Evolutionary conservation across 92 coral and sea anemone genomes (phyloP), one percentile per base, ranked within the genome.

Genomic region (Micromussa lordhowensis): DNA sequence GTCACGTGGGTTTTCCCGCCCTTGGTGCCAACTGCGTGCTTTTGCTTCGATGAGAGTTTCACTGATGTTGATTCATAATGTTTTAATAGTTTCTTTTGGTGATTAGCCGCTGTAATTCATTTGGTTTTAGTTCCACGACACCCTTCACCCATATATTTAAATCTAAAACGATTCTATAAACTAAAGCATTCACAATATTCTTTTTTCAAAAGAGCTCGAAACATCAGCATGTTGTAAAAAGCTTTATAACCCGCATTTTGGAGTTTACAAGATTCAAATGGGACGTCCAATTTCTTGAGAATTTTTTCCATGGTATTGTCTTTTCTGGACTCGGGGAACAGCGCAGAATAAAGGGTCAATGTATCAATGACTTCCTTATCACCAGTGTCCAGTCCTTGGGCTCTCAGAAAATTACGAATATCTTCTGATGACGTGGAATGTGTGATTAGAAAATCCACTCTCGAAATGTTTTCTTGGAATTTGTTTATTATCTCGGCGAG

Each of bases 231-330:
- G 9, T 77, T 48, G 77, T 24, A 86, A 64, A 63, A 36, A 18
- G 68, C 83, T 68, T 24, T 61, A 72, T 68, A 77, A 0, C 83
- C 75, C 14, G 83, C 83, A 51, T 86, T 77, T 78, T 36, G 61
- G 22, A 86, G 89, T 49, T 32, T 51, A 53, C 21, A 19, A 48
- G 19, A 40, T 30, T 86, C 89, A 59, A 63, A 86, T 57, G 77
- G 83, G 48, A 86, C 49, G 17, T 49, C 89, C 66, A 86, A 35
- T 22, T 77, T 49, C 29, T 40, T 77, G 48, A 86, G 82, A 28
- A 86, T 77, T 19, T 86, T 83, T 77, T 86, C 89, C 51, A 86
- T 48, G 34, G 32, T 77, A 36, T 86, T 86, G 36, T 30, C 64
- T 48, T 63, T 86, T 63, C 77, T 77, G 15, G 83, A 86, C 64